Evolutionary conservation across 2,797 vertebrate genomes (phyloP), one percentile per base, ranked within the genome.

Genomic region (Semotilus atromaculatus): DNA sequence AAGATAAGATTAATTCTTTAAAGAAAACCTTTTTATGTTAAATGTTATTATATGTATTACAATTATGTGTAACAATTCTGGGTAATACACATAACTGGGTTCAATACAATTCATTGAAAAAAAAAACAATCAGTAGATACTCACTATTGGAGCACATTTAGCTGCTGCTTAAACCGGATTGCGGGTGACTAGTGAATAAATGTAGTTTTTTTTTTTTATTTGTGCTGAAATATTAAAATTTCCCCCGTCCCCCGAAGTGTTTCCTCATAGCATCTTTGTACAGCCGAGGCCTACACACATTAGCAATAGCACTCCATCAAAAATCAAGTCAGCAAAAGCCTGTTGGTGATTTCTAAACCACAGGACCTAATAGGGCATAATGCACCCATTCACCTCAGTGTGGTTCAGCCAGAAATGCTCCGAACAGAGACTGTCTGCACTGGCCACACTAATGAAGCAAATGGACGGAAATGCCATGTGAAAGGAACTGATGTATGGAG

Each of bases 391-490:
- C 95, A 95, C 95, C 94, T 94, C 94, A 94, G 21, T 78, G 64
- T 73, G 94, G 93, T 94, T 93, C 93, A 94, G 94, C 93, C 73
- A 95, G 95, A 94, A 93, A 94, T 93, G 94, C 94, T 95, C 95
- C 95, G 94, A 94, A 93, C 95, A 96, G 95, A 94, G 95, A 94
- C 96, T 94, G 96, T 95, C 96, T 95, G 96, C 94, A 94, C 96
- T 95, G 85, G 86, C 86, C 77, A 95, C 94, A 88, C 95, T 97
- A 96, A 97, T 97, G 96, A 96, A 95, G 94, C 95, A 96, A 97
- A 96, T 96, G 96, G 96, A 96, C 96, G 96, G 96, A 97, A 97
- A 96, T 96, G 95, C 94, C 96, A 96, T 96, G 96, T 96, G 95
- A 95, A 96, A 96, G 95, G 95, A 96, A 94, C 96, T 96, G 96